phyloP scores from a whole-genome alignment of 2,888 invertebrate species.

The Salpingus planirostris region DNA sequence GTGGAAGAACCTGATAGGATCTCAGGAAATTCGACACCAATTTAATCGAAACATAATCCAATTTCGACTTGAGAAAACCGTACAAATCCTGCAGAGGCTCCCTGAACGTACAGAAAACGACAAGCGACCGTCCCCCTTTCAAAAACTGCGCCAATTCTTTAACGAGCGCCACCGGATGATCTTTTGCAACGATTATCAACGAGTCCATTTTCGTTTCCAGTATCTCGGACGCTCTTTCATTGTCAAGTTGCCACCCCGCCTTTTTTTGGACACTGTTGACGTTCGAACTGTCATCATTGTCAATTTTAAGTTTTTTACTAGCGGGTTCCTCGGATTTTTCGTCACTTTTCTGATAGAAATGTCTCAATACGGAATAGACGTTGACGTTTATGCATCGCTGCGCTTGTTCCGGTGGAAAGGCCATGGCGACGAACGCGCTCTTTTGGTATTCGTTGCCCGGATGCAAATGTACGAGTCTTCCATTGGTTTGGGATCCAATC shows the following conservation, averaged over 20 bases:
- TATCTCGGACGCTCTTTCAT: constrained; percentile 54
- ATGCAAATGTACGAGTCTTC: constrained; percentile 65
- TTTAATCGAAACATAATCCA: constrained; percentile 65
- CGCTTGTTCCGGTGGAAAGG: constrained; percentile 62
- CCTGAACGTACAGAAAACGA: constrained; percentile 69
- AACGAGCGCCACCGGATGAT: constrained; percentile 76
- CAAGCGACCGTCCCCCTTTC: constrained; percentile 73
- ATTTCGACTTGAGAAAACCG: constrained; percentile 61
- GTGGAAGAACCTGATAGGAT: constrained; percentile 80
- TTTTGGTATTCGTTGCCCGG: constrained; percentile 74
- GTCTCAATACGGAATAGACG: constrained; percentile 63
- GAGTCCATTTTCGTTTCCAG: constrained; percentile 62
- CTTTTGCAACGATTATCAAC: constrained; percentile 70
- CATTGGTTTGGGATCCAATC: constrained; percentile 56
- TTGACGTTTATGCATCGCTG: constrained; percentile 66
- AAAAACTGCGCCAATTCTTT: constrained; percentile 67
- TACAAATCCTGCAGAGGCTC: constrained; percentile 83
- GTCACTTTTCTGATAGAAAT: constrained; percentile 50
- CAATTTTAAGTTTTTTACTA: constrained; percentile 12
- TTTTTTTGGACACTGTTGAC: constrained; percentile 39
- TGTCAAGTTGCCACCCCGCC: constrained; percentile 61
- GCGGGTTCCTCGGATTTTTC: constrained; percentile 11
- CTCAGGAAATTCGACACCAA: constrained; percentile 82
- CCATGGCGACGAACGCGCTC: constrained; percentile 70
- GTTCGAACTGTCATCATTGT: constrained; percentile 19